A percentile compares a stretch with the other conserved stretches of the same genome.
These are phyloP conservation scores for Lepidothrix coronata DNA, from an alignment of 2,113 vertebrate genomes.

Conservation along the genomic window DNA sequence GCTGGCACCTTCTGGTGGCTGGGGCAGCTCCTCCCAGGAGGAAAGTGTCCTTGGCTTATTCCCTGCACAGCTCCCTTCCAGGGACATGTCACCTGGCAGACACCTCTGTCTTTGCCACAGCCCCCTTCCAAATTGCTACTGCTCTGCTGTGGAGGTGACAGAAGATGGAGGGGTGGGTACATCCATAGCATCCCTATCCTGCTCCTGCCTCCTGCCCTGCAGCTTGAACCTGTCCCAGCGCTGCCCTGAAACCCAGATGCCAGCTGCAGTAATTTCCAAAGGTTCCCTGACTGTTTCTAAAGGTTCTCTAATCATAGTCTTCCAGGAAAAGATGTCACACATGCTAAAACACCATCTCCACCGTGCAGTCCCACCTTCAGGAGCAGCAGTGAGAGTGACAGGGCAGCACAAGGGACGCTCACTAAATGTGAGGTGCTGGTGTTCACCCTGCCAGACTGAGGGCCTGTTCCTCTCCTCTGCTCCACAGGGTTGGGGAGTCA, in stretches of 20 bases:
- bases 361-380: not conserved
- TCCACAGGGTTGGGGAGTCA: not conserved
- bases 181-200: not conserved
- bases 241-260: not conserved
- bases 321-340: not conserved
- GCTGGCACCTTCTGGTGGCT: not conserved
- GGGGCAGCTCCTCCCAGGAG: not conserved
- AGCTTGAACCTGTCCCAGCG: not conserved
- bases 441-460: not conserved
- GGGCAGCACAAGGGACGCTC: not conserved
- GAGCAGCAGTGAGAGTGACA: not conserved
- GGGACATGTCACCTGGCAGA: not conserved
- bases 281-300: not conserved
- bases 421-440: fast-evolving
- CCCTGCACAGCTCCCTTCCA: not conserved
- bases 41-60: not conserved
- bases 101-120: not conserved
- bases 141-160: not conserved
- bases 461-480: not conserved
- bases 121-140: not conserved
- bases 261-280: not conserved
- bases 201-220: not conserved
- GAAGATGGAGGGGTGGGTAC: not conserved
- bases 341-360: not conserved
- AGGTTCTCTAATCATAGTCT: not conserved